Base-by-base conservation (phyloP, 2,113 vertebrate species). In the Morone chrysops region DNA sequence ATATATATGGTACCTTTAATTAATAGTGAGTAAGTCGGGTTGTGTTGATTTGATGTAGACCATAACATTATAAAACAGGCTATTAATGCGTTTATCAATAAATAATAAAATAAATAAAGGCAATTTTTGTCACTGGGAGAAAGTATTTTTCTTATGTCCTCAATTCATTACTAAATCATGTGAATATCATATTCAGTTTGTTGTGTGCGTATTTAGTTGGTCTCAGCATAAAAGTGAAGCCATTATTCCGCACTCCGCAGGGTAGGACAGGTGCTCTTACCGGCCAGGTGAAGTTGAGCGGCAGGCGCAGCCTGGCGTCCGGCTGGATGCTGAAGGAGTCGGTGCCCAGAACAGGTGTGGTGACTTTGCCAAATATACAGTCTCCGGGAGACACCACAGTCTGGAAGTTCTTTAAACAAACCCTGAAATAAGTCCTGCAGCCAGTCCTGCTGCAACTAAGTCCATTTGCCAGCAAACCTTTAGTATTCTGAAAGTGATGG, bases 251-350 rank as follows among this genome's bases (percentile, higher is more conserved):
- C 70, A 8, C 38, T 62, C 4, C 8, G 48, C 70, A 8, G 22
- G n/a, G 50, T 13, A 14, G 53, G 57, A 53, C 83, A 83, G 67
- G 68, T 59, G 74, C 50, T 76, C 97, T 97, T 96, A 99, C 98
- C 97, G 97, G 98, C 98, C 98, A 99, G 87, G 97, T 97, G 94
- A 97, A 99, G 93, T 97, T 97, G 91, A 99, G 97, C 66, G 97
- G 97, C 77, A 99, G 76, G 61, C 97, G 96, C 87, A 96, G 94
- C 68, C 92, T 89, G 81, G 92, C 95, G 31, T 95, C 94, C 36
- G 95, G 95, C 83, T 83, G 90, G 89, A 98, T 86, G 84, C 94
- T 95, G 94, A 99, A 99, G 20, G 97, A 96, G 91, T 97, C 96
- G 83, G 90, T 95, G 74, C 97, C 98, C 90, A 99, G 88, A 18